Conservation (phyloP, 2,888 invertebrate genomes). For the Pachliopta kotzebuea region DNA sequence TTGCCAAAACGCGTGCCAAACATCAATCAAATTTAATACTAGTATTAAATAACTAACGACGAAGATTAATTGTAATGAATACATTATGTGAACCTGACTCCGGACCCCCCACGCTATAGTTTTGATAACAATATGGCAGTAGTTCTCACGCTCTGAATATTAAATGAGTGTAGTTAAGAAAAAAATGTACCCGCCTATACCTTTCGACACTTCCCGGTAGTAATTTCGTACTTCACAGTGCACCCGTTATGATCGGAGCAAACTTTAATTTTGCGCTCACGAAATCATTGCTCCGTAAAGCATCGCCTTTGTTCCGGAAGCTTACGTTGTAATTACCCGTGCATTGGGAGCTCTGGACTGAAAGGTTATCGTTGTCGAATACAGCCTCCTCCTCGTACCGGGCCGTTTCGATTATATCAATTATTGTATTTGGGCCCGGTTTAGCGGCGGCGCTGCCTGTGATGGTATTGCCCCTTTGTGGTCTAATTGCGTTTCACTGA, state of each 20-base stretch:
- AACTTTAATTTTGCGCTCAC: conserved; percentile 23
- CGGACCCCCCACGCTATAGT: background rate
- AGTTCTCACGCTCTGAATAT: conserved; percentile 20
- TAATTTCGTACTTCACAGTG: conserved; percentile 44
- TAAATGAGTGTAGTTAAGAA: conserved; percentile 20
- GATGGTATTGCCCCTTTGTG: conserved; percentile 23
- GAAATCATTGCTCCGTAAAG: conserved; percentile 26
- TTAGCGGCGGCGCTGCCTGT: conserved; percentile 38
- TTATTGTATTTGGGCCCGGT: conserved; percentile 48
- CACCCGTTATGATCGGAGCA: conserved; percentile 39
- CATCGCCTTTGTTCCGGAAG: background rate
- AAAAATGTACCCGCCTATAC: conserved; percentile 30
- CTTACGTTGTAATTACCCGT: background rate
- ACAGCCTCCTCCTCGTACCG: conserved; percentile 34
- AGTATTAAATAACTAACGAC: too few relatives aligned
- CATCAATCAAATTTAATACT: too few relatives aligned
- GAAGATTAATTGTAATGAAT: too few relatives aligned
- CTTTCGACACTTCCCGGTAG: conserved; percentile 48
- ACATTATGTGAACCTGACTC: too few relatives aligned
- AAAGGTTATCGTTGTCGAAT: background rate
- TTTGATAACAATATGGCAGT: background rate
- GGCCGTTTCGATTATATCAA: conserved; percentile 56
- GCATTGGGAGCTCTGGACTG: background rate
- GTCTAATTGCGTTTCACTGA: conserved; percentile 27
- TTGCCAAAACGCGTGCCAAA: too few relatives aligned